phyloP scores from a whole-genome alignment of 1,140 invertebrate genomes.

The Diorhabda sublineata region DNA sequence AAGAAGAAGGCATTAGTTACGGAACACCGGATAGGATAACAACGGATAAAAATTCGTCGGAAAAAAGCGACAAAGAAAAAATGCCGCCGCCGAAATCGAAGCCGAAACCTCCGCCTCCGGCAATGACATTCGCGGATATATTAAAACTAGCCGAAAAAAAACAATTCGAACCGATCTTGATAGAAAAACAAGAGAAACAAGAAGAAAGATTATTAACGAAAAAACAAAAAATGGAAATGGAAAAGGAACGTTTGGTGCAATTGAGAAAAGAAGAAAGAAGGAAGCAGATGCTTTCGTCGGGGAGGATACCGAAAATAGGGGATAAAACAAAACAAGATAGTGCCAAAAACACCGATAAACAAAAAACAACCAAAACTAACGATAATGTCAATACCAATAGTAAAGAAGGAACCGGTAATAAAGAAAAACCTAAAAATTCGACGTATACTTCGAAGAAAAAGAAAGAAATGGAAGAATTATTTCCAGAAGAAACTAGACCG shows the following conservation, averaged over 20 bases:
- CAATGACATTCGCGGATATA: constrained; percentile 65
- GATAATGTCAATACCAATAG: background rate
- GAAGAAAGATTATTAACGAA: constrained; percentile 74
- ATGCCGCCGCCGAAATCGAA: constrained; percentile 48
- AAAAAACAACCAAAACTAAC: constrained; percentile 4
- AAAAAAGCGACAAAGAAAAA: constrained; percentile 7
- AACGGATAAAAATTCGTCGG: background rate
- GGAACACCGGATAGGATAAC: constrained; percentile 26
- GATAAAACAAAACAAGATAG: constrained; percentile 12
- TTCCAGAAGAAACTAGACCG: constrained; percentile 3
- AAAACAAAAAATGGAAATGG: constrained; percentile 70
- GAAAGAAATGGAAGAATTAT: background rate
- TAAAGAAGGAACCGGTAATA: background rate
- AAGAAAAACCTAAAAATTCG: background rate
- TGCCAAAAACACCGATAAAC: background rate
- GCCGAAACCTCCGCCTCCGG: constrained; percentile 61
- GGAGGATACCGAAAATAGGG: constrained; percentile 24
- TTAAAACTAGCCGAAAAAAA: constrained; percentile 79
- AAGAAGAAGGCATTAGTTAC: constrained; percentile 34
- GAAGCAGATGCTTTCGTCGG: constrained; percentile 27
- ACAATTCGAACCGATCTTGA: constrained; percentile 69
- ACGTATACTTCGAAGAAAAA: background rate
- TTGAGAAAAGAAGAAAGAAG: constrained; percentile 54
- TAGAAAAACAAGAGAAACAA: constrained; percentile 57
- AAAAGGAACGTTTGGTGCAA: constrained; percentile 54